A percentile compares a stretch with the other conserved stretches of the same genome.
Conservation (phyloP, 2,797 vertebrate genomes). For the Okamejei kenojei region DNA sequence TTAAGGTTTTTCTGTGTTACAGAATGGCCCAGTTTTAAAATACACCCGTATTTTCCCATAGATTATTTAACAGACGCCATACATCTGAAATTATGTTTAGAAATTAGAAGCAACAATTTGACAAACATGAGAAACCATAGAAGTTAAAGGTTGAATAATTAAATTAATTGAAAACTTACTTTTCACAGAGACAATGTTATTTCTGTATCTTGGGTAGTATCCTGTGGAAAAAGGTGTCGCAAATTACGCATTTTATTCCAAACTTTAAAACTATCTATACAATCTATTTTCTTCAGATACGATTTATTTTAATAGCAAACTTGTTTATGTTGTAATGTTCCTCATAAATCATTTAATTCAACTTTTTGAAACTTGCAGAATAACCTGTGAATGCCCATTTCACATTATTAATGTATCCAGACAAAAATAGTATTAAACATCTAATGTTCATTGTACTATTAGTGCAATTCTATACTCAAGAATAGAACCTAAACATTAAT, state of each 20-base stretch:
- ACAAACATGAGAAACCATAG: neutral
- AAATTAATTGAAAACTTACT: conserved; percentile 54
- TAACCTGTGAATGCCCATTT: neutral
- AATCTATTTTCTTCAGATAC: no score
- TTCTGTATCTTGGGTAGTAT: conserved; percentile 67
- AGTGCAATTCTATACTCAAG: neutral
- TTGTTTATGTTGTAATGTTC: neutral
- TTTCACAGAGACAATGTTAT: conserved; percentile 57
- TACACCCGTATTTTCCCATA: neutral
- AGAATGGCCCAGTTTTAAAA: neutral
- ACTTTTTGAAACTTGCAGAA: neutral
- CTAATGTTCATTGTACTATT: neutral
- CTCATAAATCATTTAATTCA: neutral
- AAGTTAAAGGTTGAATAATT: conserved; percentile 55
- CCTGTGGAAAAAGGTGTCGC: conserved; percentile 46
- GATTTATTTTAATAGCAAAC: neutral
- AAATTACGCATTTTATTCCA: conserved; percentile 42
- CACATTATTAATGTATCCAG: neutral
- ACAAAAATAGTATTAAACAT: conserved; percentile 8
- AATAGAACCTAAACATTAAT: neutral
- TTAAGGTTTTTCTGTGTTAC: neutral
- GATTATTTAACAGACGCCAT: neutral
- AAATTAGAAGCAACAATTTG: neutral
- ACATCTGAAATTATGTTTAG: neutral
- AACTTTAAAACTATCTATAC: neutral